Evolutionary conservation across 2,888 invertebrate genomes (phyloP).

Genomic region (Arrhopalites spinosus): DNA sequence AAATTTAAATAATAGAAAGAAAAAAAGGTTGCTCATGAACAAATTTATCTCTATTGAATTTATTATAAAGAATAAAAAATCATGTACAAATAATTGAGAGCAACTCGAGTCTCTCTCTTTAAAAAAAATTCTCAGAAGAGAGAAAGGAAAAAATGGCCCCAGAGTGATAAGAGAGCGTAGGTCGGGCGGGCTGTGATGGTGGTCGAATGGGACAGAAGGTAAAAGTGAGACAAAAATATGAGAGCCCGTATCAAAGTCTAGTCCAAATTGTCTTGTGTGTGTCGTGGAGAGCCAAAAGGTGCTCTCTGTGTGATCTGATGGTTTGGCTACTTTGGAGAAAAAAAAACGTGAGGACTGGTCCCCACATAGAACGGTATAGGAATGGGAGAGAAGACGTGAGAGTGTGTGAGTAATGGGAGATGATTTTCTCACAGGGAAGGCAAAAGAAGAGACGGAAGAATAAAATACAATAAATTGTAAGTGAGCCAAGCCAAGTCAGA

Average conservation of each 20-base stretch:
- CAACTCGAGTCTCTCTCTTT: not conserved
- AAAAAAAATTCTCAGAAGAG: not conserved
- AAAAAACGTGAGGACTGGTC: no score
- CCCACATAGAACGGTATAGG: not conserved
- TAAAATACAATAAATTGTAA: not conserved
- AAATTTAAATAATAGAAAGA: not conserved
- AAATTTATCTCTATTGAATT: no score
- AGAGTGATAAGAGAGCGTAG: not conserved
- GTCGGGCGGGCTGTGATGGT: not conserved
- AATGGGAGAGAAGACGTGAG: not conserved
- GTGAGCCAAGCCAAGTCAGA: constrained; percentile 12
- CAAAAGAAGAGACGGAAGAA: constrained; percentile 16
- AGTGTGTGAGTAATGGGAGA: constrained; percentile 1
- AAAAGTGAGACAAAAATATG: not conserved
- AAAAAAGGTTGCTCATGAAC: not conserved
- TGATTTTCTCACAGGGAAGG: not conserved
- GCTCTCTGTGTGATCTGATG: no score
- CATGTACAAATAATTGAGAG: constrained; percentile 10
- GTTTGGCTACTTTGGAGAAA: no score
- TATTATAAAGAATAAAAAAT: not conserved
- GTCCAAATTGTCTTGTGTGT: no score
- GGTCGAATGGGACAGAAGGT: no score
- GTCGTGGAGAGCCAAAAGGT: no score
- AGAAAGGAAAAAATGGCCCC: not conserved
- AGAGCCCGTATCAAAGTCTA: no score